phyloP scores from a whole-genome alignment of 2,888 invertebrate genomes.

The Trissolcus japonicus region DNA sequence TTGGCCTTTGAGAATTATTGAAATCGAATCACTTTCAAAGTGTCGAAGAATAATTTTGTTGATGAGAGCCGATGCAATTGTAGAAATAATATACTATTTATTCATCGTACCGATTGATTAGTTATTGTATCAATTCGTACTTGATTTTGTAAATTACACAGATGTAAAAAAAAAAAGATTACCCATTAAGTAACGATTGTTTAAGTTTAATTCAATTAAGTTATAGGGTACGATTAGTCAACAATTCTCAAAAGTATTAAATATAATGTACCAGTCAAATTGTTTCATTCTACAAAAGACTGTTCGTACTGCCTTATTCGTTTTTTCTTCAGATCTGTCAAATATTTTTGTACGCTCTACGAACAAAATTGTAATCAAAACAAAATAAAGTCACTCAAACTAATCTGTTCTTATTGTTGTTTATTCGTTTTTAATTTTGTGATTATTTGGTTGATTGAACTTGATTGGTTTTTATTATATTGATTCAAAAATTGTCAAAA shows the following conservation, averaged over 20 bases:
- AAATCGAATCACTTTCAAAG: neutral
- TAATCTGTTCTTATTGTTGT: neutral
- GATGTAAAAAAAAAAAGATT: conserved; percentile 28
- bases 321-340: neutral
- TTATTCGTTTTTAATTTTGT: neutral
- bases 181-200: neutral
- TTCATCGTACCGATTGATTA: conserved; percentile 13
- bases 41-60: conserved; percentile 2
- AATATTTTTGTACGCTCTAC: conserved; percentile 38
- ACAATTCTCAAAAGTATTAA: conserved; percentile 14
- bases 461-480: too few species aligned
- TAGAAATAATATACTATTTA: conserved; percentile 40
- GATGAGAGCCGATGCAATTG: conserved; percentile 25
- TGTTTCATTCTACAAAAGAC: neutral
- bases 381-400: neutral
- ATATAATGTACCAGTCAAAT: neutral
- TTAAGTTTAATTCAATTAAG: conserved; percentile 5
- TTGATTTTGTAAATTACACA: conserved; percentile 33
- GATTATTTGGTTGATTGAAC: too few species aligned
- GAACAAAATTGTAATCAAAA: conserved; percentile 35
- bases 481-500: too few species aligned
- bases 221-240: conserved; percentile 29
- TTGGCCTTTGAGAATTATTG: conserved; percentile 6
- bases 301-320: conserved; percentile 25
- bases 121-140: conserved; percentile 18